Evolutionary conservation across 1,140 invertebrate genomes (phyloP).

Genomic region (Anastrepha obliqua): DNA sequence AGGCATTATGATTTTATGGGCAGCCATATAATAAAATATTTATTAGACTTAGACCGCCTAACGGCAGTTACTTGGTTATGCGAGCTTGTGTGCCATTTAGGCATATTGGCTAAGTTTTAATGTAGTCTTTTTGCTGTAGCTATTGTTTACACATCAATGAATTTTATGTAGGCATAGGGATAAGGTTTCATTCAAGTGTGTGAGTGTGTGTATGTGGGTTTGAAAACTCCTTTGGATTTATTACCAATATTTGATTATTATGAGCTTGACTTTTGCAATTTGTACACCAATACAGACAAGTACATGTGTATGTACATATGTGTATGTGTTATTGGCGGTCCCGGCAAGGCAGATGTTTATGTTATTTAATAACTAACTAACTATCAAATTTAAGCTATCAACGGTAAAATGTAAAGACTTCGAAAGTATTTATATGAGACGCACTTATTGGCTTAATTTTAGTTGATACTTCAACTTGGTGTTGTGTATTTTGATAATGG

Average conservation of each 20-base stretch:
- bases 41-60: not conserved
- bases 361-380: slow-evolving; percentile 9
- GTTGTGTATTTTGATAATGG: not conserved
- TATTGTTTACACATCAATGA: slow-evolving; percentile 51
- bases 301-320: not conserved
- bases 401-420: not conserved
- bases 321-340: not conserved
- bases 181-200: slow-evolving; percentile 2
- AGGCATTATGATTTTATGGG: slow-evolving; percentile 2
- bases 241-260: slow-evolving; percentile 22
- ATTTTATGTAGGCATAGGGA: slow-evolving; percentile 29
- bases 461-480: not conserved
- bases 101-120: not conserved
- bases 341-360: not conserved
- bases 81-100: not conserved
- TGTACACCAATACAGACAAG: not conserved
- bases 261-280: slow-evolving; percentile 3
- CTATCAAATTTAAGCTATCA: not conserved
- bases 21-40: slow-evolving; percentile 1
- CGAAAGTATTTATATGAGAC: not conserved
- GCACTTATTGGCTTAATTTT: not conserved
- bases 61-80: not conserved
- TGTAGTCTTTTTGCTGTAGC: not conserved
- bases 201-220: not conserved
- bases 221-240: not conserved